phyloP scores from a whole-genome alignment of 2,113 vertebrate species.

The Brevimyrus niger region DNA sequence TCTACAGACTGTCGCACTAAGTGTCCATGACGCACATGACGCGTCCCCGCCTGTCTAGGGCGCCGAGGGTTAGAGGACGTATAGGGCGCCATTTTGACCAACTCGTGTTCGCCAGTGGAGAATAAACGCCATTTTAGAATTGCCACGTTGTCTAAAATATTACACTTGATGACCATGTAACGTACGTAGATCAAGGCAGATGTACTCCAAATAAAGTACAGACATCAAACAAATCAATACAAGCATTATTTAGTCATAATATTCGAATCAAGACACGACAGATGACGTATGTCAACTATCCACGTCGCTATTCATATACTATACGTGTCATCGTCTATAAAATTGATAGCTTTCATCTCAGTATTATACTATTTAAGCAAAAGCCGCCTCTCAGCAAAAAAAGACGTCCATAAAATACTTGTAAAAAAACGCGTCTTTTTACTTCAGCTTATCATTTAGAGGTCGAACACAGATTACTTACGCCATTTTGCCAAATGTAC shows the following conservation, averaged over 20 bases:
- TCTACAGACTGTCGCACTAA: background rate
- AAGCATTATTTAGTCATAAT: background rate
- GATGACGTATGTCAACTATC: background rate
- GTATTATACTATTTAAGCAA: background rate
- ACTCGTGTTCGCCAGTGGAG: background rate
- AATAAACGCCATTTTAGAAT: constrained; percentile 23
- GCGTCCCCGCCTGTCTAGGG: background rate
- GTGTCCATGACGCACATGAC: background rate
- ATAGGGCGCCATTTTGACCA: constrained; percentile 21
- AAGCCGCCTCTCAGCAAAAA: background rate
- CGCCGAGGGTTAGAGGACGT: background rate
- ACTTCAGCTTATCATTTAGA: background rate
- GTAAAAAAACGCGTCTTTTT: background rate
- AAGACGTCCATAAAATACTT: background rate
- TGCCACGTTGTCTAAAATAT: constrained; percentile 20
- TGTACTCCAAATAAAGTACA: background rate
- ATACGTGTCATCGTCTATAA: background rate
- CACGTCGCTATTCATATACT: background rate
- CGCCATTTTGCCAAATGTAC: constrained; percentile 56
- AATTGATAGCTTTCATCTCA: background rate
- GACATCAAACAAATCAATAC: background rate
- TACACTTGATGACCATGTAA: background rate
- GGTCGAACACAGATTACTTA: constrained; percentile 51
- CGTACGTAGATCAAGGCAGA: background rate
- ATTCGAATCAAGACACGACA: background rate